phyloP scores from a whole-genome alignment of 2,888 invertebrate species.

The Caenorhabditis virilis region DNA sequence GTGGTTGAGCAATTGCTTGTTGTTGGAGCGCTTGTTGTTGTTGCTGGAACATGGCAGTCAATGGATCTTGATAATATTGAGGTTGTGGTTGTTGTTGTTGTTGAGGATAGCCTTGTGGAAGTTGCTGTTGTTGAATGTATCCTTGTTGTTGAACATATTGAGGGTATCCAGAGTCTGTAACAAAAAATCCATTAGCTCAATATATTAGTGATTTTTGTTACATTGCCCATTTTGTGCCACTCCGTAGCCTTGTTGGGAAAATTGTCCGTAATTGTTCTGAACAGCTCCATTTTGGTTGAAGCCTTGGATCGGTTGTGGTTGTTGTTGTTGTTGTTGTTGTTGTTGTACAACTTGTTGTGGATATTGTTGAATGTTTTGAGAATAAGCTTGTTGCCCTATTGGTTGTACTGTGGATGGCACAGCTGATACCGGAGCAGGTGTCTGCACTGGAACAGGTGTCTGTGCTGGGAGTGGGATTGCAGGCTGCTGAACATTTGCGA shows the following conservation, averaged over 20 bases:
- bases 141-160: slow-evolving; percentile 27
- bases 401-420: too few species aligned
- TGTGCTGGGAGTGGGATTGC: not conserved
- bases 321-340: slow-evolving; percentile 9
- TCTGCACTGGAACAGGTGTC: not conserved
- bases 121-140: slow-evolving; percentile 20
- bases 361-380: slow-evolving; percentile 22
- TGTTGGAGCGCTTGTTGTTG: slow-evolving; percentile 21
- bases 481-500: slow-evolving; percentile 20
- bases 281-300: slow-evolving; percentile 8
- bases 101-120: slow-evolving; percentile 5
- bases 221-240: slow-evolving; percentile 33
- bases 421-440: not conserved
- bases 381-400: too few species aligned
- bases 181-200: not conserved
- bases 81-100: slow-evolving; percentile 12
- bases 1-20: slow-evolving; percentile 15
- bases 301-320: too few species aligned
- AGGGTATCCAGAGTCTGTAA: slow-evolving; percentile 29
- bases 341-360: slow-evolving; percentile 7
- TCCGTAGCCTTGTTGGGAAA: slow-evolving; percentile 35
- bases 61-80: slow-evolving; percentile 32
- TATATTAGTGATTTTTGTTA: not conserved
- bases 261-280: slow-evolving; percentile 22
- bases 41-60: slow-evolving; percentile 33